Conservation (phyloP, 2,888 invertebrate genomes). For the Cephus rjabovi region DNA sequence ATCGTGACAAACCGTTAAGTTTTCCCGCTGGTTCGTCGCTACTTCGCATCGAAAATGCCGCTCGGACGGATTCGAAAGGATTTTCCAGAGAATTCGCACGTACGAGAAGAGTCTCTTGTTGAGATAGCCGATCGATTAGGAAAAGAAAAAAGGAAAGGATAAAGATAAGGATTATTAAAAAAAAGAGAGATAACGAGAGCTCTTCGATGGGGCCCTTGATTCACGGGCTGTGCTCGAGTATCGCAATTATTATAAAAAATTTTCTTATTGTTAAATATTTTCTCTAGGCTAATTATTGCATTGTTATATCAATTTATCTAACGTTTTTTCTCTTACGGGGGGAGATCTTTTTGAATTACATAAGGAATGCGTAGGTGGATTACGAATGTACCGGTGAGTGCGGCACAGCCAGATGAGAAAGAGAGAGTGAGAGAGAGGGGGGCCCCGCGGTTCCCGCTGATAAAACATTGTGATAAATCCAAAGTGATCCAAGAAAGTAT, state of each 20-base stretch:
- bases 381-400: background rate
- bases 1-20: background rate
- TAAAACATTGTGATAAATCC: slow-evolving; percentile 64
- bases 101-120: background rate
- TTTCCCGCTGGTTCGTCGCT: background rate
- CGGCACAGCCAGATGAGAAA: slow-evolving; percentile 10
- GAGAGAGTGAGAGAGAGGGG: slow-evolving; percentile 10
- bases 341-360: slow-evolving; percentile 52
- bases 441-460: slow-evolving; percentile 23
- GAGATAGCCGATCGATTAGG: background rate
- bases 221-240: slow-evolving; percentile 56
- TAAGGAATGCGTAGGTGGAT: slow-evolving; percentile 32
- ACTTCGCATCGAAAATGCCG: background rate
- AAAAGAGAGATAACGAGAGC: slow-evolving; percentile 16
- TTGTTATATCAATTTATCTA: slow-evolving; percentile 49
- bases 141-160: background rate
- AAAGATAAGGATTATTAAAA: slow-evolving; percentile 15
- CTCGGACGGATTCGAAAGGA: background rate
- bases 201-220: slow-evolving; percentile 19
- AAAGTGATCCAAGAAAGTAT: slow-evolving; percentile 67
- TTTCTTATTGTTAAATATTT: slow-evolving; percentile 33
- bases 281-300: slow-evolving; percentile 27
- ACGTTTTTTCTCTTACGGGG: slow-evolving; percentile 48
- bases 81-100: background rate
- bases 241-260: slow-evolving; percentile 49